A percentile compares a stretch with the other conserved stretches of the same genome.
Evolutionary conservation across 2,888 invertebrate species (phyloP).

Genomic region (Hymenopus coronatus): DNA sequence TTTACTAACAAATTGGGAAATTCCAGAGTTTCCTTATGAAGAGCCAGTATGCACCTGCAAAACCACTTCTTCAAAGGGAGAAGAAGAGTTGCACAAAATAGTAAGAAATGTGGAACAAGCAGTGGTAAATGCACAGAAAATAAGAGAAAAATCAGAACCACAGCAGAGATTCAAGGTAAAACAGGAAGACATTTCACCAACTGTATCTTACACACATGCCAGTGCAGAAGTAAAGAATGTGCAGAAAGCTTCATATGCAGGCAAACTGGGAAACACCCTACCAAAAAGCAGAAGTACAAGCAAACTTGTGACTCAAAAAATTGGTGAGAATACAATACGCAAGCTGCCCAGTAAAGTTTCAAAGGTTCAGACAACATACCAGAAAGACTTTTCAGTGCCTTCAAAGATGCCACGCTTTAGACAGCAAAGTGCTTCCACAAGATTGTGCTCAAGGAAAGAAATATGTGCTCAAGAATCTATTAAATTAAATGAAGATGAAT

Average conservation of each 20-base stretch:
- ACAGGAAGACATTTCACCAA: not conserved
- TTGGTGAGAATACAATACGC: not conserved
- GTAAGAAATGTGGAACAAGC: not conserved
- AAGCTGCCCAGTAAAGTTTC: not conserved
- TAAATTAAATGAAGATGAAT: not conserved
- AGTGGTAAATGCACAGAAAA: not conserved
- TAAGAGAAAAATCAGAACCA: not conserved
- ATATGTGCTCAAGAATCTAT: not conserved
- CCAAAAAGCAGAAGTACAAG: not conserved
- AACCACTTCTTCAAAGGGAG: not conserved
- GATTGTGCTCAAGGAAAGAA: not conserved
- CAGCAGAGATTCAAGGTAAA: not conserved
- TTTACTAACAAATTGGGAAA: not conserved
- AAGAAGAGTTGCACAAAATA: not conserved
- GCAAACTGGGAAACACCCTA: not conserved
- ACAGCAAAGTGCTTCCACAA: not conserved
- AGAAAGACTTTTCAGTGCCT: not conserved
- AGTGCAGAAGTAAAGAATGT: not conserved
- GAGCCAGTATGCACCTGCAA: not conserved
- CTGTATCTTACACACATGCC: not conserved
- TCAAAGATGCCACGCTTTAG: not conserved
- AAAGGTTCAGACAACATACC: not conserved
- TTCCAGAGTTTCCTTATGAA: not conserved
- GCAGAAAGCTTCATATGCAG: not conserved
- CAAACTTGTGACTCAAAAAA: not conserved